Base-by-base conservation (phyloP, 2,113 vertebrate genomes). In the western clawed frog (Xenopus tropicalis) region DNA sequence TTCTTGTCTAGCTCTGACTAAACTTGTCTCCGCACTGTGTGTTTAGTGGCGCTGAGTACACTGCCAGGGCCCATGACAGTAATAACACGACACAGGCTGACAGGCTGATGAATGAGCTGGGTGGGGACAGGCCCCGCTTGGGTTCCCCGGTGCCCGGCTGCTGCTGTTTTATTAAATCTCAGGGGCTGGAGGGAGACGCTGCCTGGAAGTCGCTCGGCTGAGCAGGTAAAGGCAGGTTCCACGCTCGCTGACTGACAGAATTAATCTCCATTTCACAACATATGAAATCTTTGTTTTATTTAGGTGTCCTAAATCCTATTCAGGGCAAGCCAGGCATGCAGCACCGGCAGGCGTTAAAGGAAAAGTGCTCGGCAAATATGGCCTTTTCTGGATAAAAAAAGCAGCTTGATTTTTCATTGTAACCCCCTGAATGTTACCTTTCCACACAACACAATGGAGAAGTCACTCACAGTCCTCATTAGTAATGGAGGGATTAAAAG, bases 131-230 rank as follows among this genome's bases (percentile, higher is more conserved):
- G 19, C 19, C 17, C 51, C 43, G 24, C 19, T 68, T 61, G 25
- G 52, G 42, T 74, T 68, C 46, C 12, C 58, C 66, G 66, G 62
- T n/a, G n/a, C n/a, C n/a, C n/a, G n/a, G n/a, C n/a, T n/a, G n/a
- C 72, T 74, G 57, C 57, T 62, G 20, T 75, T 69, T 69, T 16
- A 75, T 69, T 75, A 66, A 75, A 69, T 69, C 72, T 69, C 44
- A 46, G 17, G 61, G 61, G 72, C 10, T 69, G 29, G 54, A 43
- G n/a, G 7, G 14, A 69, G 65, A 52, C 29, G 48, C 64, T 51
- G 72, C 48, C 37, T 68, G 58, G 19, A 75, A 48, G 44, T 56
- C 48, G 46, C 58, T 42, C 56, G 23, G 66, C 65, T 75, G 23
- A 52, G 72, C 72, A 75, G 72, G 72, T 75, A 75, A 51, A 21